phyloP scores from a whole-genome alignment of 2,888 invertebrate species.

The Nemoura dubitans region DNA sequence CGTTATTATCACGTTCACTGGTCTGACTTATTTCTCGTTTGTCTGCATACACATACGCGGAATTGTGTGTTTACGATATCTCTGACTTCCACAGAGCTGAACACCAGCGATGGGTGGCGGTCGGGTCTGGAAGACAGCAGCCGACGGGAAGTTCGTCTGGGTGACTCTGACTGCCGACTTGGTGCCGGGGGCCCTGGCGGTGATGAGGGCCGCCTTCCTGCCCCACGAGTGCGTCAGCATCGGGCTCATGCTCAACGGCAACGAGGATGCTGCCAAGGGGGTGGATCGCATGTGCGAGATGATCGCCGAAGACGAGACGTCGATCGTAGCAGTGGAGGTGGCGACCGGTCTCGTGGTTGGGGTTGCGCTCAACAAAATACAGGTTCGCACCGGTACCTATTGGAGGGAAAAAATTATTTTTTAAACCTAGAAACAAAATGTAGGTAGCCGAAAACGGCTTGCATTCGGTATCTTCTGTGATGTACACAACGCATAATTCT shows the following conservation, averaged over 20 bases:
- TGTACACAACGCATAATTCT: no score
- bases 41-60: no score
- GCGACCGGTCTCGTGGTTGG: constrained; percentile 67
- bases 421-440: no score
- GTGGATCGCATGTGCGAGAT: constrained; percentile 14
- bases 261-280: not conserved
- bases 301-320: constrained; percentile 69
- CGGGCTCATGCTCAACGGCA: not conserved
- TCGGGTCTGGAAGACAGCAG: constrained; percentile 16
- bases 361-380: constrained; percentile 74
- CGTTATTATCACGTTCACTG: no score
- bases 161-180: constrained; percentile 3
- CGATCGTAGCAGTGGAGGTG: constrained; percentile 69
- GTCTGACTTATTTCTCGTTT: no score
- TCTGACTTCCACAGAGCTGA: no score
- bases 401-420: no score
- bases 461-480: no score
- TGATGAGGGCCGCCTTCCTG: not conserved
- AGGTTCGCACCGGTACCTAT: no score
- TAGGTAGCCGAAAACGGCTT: no score
- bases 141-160: not conserved
- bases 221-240: constrained; percentile 22
- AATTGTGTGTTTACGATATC: no score
- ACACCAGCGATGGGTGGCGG: not conserved
- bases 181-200: not conserved